Evolutionary conservation across 2,113 vertebrate species (phyloP), one percentile per base, ranked within the genome.

Genomic region (Brachyistius frenatus): DNA sequence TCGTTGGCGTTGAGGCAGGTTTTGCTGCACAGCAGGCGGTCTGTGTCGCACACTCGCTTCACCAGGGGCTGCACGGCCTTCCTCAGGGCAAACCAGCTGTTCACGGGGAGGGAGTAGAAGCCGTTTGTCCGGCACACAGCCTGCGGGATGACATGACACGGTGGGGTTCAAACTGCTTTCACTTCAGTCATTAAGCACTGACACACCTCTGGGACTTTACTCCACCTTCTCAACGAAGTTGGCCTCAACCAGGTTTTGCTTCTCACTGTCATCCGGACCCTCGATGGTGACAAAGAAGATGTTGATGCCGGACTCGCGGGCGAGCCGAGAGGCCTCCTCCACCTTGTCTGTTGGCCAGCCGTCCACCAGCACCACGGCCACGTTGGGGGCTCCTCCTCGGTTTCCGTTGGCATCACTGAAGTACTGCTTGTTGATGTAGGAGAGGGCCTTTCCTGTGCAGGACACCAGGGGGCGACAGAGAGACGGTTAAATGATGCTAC

Each of bases 221-320:
- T 32, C 11, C 90, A 99, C 98, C 97, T 99, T 99, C 79, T 97
- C 96, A n/a, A 99, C 96, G 89, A 98, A 99, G 91, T 97, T 95
- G 37, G 93, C 75, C 88, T 99, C 98, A 0, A 95, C 76, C 77
- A 99, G 85, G 0, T 95, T 95, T 64, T 96, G 95, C 66, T 96
- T 98, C 90, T 99, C 98, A 0, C 86, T 96, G 68, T 97, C 96
- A 62, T 94, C 93, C 0, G 98, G 94, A 39, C 96, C 97, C 91
- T 99, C 98, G 11, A 99, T 93, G 70, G 98, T 99, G 90, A 99
- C 95, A 77, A 99, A 98, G 93, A 99, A 99, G 78, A 99, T 96
- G 82, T 99, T 99, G 94, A 99, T 97, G 74, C 98, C 98, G 0
- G 98, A 98, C 92, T 99, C 98, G 37, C 98, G 95, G 5, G 97